Evolutionary conservation across 1,140 invertebrate genomes (phyloP).

Genomic region (Panagrolaimus sp.): DNA sequence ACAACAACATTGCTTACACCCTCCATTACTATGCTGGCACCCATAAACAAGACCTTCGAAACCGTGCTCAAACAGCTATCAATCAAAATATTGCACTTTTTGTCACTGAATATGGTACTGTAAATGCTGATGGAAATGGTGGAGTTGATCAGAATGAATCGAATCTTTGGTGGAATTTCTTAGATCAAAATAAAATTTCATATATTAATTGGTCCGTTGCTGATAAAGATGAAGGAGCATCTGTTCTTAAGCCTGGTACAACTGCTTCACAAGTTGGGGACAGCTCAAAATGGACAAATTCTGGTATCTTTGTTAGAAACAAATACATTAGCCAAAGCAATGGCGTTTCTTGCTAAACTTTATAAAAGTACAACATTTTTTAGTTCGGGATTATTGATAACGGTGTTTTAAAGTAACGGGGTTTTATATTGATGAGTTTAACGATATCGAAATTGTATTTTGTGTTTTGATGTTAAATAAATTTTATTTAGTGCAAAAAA

Average conservation of each 20-base stretch:
- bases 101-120: conserved; percentile 29
- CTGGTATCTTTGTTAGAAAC: conserved; percentile 13
- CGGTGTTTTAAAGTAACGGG: too few relatives aligned
- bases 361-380: too few relatives aligned
- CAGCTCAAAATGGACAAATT: conserved; percentile 9
- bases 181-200: conserved; percentile 24
- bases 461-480: too few relatives aligned
- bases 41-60: background rate
- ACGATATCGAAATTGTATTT: too few relatives aligned
- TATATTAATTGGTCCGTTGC: conserved; percentile 21
- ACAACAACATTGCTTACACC: conserved; percentile 25
- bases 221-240: conserved; percentile 16
- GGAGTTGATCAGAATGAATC: background rate
- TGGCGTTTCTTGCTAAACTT: too few relatives aligned
- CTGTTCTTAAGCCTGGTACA: conserved; percentile 10
- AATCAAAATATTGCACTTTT: conserved; percentile 17
- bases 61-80: background rate
- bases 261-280: conserved; percentile 16
- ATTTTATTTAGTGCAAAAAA: too few relatives aligned
- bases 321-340: too few relatives aligned
- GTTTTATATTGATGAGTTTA: too few relatives aligned
- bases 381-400: too few relatives aligned
- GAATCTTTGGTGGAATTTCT: conserved; percentile 20
- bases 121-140: conserved; percentile 21
- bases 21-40: conserved; percentile 6